These are phyloP conservation scores for Helobdella robusta DNA, from an alignment of 2,888 invertebrate species.

Conservation along the genomic window DNA sequence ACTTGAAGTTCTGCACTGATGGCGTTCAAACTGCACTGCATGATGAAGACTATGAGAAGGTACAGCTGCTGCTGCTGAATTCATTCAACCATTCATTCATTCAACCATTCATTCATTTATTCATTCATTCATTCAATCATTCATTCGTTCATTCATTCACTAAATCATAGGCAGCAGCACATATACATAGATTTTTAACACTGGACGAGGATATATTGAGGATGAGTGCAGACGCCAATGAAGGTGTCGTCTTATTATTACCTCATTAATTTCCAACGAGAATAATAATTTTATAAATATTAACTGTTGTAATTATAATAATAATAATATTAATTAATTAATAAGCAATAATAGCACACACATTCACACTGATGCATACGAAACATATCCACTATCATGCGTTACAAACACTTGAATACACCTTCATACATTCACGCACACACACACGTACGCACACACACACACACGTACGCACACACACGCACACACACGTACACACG, in stretches of 20 bases:
- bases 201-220: conserved; percentile 77
- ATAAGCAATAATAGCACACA: too few species aligned
- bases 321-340: neutral
- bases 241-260: conserved; percentile 50
- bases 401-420: too few species aligned
- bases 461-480: too few species aligned
- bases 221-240: conserved; percentile 67
- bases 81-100: neutral
- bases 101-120: neutral
- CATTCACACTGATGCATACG: too few species aligned
- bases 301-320: neutral
- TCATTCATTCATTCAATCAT: neutral
- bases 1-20: conserved; percentile 86
- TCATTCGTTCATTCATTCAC: too few species aligned
- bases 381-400: too few species aligned
- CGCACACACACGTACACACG: too few species aligned
- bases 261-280: too few species aligned
- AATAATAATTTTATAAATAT: neutral
- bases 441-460: too few species aligned
- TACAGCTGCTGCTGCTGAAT: conserved; percentile 28
- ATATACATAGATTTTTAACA: conserved; percentile 81
- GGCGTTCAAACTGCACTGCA: conserved; percentile 89
- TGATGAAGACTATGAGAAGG: conserved; percentile 81
- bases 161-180: conserved; percentile 65
- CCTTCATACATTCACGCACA: too few species aligned